Evolutionary conservation across 2,797 vertebrate genomes (phyloP).

Genomic region (Furcifer pardalis): DNA sequence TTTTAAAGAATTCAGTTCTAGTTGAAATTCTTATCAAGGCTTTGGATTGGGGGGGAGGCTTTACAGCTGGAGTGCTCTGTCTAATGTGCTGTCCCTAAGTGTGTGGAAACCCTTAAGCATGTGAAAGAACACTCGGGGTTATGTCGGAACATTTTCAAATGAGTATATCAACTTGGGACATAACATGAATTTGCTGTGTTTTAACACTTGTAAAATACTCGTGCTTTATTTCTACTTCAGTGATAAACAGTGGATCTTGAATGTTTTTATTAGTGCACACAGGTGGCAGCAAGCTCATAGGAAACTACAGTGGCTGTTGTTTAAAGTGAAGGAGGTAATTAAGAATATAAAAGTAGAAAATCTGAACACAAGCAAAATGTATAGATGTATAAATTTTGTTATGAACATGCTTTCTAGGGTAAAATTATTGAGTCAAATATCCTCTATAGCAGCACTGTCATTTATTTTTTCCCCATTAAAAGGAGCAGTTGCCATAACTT

Average conservation of each 20-base stretch:
- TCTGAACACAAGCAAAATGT: background rate
- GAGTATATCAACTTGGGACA: background rate
- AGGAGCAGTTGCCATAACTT: background rate
- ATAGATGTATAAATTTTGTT: too few relatives aligned
- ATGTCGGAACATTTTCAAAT: background rate
- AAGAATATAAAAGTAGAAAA: background rate
- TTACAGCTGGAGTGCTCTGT: too few relatives aligned
- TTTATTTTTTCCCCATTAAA: background rate
- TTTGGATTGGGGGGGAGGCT: too few relatives aligned
- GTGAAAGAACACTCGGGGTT: background rate
- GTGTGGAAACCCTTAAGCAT: background rate
- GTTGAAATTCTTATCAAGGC: too few relatives aligned
- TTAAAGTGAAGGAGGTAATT: background rate
- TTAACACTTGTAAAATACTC: background rate
- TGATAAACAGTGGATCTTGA: background rate
- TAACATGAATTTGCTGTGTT: background rate
- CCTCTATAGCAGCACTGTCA: too few relatives aligned
- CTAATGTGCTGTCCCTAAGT: background rate
- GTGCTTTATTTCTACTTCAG: background rate
- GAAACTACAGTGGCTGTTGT: background rate
- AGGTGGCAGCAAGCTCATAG: background rate
- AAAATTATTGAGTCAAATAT: background rate
- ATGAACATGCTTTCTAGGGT: background rate
- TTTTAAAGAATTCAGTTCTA: too few relatives aligned
- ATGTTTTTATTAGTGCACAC: constrained; percentile 10